Conservation (phyloP, 2,888 invertebrate species). For the Eilema sororculum region DNA sequence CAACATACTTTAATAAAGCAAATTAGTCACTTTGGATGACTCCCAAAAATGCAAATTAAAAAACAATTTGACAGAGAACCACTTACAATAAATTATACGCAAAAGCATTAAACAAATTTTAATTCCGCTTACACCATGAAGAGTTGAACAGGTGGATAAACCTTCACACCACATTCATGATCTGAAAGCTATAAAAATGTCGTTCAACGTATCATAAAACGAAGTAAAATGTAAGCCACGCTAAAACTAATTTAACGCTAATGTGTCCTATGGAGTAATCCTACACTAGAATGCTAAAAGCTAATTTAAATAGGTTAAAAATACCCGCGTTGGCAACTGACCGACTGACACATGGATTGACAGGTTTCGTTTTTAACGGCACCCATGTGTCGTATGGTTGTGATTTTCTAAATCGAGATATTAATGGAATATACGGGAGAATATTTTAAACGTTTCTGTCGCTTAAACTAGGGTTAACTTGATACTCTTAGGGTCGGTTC, state of each 20-base stretch:
- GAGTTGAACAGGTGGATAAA: neutral
- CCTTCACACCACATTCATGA: conserved; percentile 7
- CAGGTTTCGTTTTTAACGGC: conserved; percentile 63
- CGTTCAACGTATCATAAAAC: neutral
- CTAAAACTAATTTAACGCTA: conserved; percentile 42
- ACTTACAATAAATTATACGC: conserved; percentile 1
- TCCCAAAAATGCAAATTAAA: neutral
- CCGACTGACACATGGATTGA: conserved; percentile 56
- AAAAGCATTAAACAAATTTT: neutral
- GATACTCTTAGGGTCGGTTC: too few species aligned
- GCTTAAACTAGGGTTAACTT: neutral
- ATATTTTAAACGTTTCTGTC: conserved; percentile 1
- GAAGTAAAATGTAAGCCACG: conserved; percentile 3
- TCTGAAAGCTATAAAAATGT: conserved; percentile 11
- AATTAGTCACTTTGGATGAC: conserved; percentile 4
- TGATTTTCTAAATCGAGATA: conserved; percentile 45
- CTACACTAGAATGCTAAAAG: conserved; percentile 68
- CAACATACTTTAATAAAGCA: neutral
- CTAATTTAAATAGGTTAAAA: conserved; percentile 73
- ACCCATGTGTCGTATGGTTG: conserved; percentile 47
- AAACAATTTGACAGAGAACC: neutral
- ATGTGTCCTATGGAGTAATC: conserved; percentile 51
- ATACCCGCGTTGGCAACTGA: conserved; percentile 63
- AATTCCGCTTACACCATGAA: neutral
- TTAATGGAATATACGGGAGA: conserved; percentile 14